Evolutionary conservation across 2,113 vertebrate genomes (phyloP), one percentile per base, ranked within the genome.

Genomic region (Centrocercus urophasianus): DNA sequence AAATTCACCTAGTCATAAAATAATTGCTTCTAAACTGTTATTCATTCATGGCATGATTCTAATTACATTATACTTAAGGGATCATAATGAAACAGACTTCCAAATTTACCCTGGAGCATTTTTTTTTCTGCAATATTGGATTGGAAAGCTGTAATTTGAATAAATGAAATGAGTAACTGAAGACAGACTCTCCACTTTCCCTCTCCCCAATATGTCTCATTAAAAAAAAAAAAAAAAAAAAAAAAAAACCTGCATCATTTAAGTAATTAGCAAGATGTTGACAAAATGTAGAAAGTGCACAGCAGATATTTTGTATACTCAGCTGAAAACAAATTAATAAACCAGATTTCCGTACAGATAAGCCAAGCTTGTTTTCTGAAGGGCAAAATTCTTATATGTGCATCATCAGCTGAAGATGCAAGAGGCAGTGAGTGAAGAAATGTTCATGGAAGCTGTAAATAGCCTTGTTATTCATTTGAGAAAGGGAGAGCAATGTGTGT

Each of bases 121-220:
- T 76, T 95, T 85, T 20, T 88, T 87, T 93, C 80, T 94, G 66
- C 84, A 71, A 74, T 82, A 84, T 89, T 88, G 83, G 52, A 77
- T 93, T 89, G 42, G 77, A 89, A 91, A 94, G 72, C 66, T 89
- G 54, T 93, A 92, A 91, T 96, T 88, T 84, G 56, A 95, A 92
- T 93, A 96, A 95, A 96, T 91, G 86, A 88, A 94, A 96, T 96
- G 94, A 83, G 89, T 96, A 96, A 96, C 48, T 4, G 40, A 97
- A 93, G 87, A 87, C 56, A 93, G 84, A 67, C 79, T 85, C 83
- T 89, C 57, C 69, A 61, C 79, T 85, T 81, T 89, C 64, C 72
- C 34, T 57, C n/a, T 80, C 36, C 71, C 64, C 66, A 50, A 3
- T 86, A 94, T 69, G 60, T 82, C 64, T 77, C 42, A 65, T 60